A percentile compares a stretch with the other conserved stretches of the same genome.
Conservation (phyloP, 2,888 invertebrate species). For the Palloptera scutellata region DNA sequence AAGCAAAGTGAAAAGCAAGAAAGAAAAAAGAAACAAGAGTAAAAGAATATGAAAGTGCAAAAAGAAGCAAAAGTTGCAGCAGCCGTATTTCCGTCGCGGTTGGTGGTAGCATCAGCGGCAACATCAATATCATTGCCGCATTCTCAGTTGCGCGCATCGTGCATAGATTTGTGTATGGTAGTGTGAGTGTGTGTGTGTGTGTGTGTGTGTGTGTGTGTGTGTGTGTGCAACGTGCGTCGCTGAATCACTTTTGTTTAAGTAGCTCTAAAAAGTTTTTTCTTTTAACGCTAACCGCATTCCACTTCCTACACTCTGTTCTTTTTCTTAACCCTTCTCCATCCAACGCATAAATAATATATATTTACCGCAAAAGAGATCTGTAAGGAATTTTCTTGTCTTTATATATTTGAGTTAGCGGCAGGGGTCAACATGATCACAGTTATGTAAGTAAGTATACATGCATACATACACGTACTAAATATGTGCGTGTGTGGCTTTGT, state of each 20-base stretch:
- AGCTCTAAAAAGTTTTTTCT: slow-evolving; percentile 20
- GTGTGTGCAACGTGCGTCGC: not conserved
- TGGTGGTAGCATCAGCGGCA: slow-evolving; percentile 5
- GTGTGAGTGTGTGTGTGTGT: slow-evolving; percentile 12
- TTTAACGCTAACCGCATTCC: too few relatives aligned
- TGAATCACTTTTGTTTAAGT: slow-evolving; percentile 24
- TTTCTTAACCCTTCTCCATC: too few relatives aligned
- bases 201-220: slow-evolving; percentile 3
- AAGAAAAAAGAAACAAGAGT: not conserved
- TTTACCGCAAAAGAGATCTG: too few relatives aligned
- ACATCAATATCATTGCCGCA: slow-evolving; percentile 20
- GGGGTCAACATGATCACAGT: too few relatives aligned
- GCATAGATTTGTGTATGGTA: not conserved
- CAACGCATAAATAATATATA: too few relatives aligned
- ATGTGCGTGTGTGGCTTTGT: too few relatives aligned
- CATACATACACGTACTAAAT: too few relatives aligned
- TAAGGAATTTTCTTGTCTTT: too few relatives aligned
- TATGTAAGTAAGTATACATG: too few relatives aligned
- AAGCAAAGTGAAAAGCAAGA: not conserved
- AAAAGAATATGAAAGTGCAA: not conserved
- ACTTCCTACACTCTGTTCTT: too few relatives aligned
- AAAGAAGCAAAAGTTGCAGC: not conserved
- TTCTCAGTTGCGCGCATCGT: not conserved
- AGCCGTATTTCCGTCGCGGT: slow-evolving; percentile 10
- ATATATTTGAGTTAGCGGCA: too few relatives aligned